Base-by-base conservation (phyloP, 2,888 invertebrate genomes). In the Microctonus brassicae region DNA sequence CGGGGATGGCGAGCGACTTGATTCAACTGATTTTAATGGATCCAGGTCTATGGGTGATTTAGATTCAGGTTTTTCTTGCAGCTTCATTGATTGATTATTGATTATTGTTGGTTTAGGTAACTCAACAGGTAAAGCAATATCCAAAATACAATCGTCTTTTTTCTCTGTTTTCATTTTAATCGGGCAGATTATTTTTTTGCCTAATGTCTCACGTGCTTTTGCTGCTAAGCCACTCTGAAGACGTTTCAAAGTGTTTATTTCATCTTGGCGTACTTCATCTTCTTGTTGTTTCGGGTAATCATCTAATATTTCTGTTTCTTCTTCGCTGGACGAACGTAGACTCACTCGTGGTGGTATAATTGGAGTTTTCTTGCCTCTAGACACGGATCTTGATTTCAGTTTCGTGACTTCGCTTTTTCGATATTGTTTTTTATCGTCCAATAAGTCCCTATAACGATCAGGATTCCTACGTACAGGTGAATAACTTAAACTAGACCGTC, bases 201-300 rank as follows among this genome's bases (percentile, higher is more conserved):
- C 92, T 69, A 92, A 86, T 1, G 89, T 88, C 82, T 93, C 93
- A 80, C 93, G 93, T 1, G 94, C 94, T 86, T 94, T 93, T 74
- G 93, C 90, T 69, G 93, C 90, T 84, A 91, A 86, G 76, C 92
- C 91, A 78, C 91, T 90, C 79, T 92, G 92, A 9, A 93, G 84
- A 74, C 91, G 88, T 81, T 93, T 92, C 75, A 94, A 86, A 81
- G 92, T 91, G 80, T 91, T 90, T 76, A 94, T 84, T 81, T 94
- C 94, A 79, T 91, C 92, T 63, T 91, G 89, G 65, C 91, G 91
- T 47, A 92, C 91, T 70, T 91, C 91, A 61, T 91, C 91, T 22
- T 76, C 75, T 24, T 53, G 71, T 26, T 89, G 76, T 20, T 88
- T 88, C 0, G 90, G 80, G 34, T 90, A 89, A 58, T 90, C 91